These are phyloP conservation scores for Lithophane leautieri DNA, from an alignment of 2,888 invertebrate genomes.

Conservation along the genomic window DNA sequence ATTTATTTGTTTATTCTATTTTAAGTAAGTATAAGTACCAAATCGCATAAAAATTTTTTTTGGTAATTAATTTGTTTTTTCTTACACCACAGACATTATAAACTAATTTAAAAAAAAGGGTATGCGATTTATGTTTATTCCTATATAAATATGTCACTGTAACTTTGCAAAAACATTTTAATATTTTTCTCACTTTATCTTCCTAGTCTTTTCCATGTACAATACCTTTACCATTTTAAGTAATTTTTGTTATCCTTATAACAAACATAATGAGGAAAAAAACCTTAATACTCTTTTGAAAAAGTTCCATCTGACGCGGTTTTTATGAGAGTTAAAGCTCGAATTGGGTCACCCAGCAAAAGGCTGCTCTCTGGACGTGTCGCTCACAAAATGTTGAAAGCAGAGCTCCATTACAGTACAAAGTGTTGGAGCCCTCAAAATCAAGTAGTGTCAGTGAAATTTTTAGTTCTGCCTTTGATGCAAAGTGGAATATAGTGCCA, in stretches of 20 bases:
- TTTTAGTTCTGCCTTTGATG: neutral
- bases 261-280: slow-evolving; percentile 1
- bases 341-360: slow-evolving; percentile 43
- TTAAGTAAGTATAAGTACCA: too few species aligned
- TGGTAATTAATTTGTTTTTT: too few species aligned
- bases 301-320: neutral
- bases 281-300: neutral
- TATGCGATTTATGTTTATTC: neutral
- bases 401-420: slow-evolving; percentile 21
- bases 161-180: neutral
- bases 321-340: slow-evolving; percentile 21
- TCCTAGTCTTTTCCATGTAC: too few species aligned
- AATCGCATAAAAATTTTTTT: too few species aligned
- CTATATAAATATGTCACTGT: neutral
- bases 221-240: too few species aligned
- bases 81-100: neutral
- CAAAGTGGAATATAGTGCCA: neutral
- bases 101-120: neutral
- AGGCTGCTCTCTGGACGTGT: slow-evolving; percentile 16
- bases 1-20: too few species aligned
- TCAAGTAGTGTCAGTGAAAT: slow-evolving; percentile 7
- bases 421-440: slow-evolving; percentile 18
- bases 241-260: neutral
- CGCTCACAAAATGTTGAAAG: slow-evolving; percentile 34
- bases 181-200: too few species aligned